Conservation (phyloP, 1,140 invertebrate genomes). For the Drosophila ambigua region DNA sequence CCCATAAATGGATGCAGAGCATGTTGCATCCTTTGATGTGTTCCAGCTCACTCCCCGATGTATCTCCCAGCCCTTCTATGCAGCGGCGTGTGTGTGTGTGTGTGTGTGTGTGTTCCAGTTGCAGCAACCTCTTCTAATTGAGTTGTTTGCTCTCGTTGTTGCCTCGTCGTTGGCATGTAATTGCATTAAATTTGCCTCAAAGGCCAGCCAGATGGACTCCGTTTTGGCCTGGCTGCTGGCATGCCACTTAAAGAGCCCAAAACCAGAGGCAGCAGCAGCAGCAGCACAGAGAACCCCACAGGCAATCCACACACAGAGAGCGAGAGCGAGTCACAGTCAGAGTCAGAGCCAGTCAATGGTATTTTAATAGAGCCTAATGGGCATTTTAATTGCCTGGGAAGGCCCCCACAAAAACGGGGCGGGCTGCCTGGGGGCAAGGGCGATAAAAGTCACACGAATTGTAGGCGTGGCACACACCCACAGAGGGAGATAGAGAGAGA, state of each 20-base stretch:
- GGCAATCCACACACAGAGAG: not conserved
- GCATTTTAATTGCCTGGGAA: conserved; percentile 53
- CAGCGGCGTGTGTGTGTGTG: no score
- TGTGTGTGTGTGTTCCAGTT: not conserved
- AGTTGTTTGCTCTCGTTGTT: conserved; percentile 53
- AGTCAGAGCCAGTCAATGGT: conserved; percentile 43
- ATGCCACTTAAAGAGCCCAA: conserved; percentile 43
- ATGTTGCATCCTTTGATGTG: not conserved
- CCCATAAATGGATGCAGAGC: no score
- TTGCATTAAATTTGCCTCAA: conserved; percentile 58
- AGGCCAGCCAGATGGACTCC: conserved; percentile 10
- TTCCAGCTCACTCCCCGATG: not conserved
- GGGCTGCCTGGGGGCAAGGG: not conserved
- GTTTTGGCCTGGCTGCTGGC: conserved; percentile 5
- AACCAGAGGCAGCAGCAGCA: conserved; percentile 1
- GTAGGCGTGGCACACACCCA: conserved; percentile 25
- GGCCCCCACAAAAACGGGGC: conserved; percentile 14
- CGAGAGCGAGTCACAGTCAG: no score
- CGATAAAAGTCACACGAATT: conserved; percentile 46
- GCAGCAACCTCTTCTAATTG: conserved; percentile 37
- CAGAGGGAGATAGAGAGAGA: not conserved
- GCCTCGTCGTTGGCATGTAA: conserved; percentile 32
- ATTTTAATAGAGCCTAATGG: conserved; percentile 68
- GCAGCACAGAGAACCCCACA: no score
- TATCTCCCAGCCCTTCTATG: not conserved